Percentiles rank a stretch among this genome's conserved stretches.
phyloP scores from a whole-genome alignment of 2,797 vertebrate species.

The Myotis planiceps region DNA sequence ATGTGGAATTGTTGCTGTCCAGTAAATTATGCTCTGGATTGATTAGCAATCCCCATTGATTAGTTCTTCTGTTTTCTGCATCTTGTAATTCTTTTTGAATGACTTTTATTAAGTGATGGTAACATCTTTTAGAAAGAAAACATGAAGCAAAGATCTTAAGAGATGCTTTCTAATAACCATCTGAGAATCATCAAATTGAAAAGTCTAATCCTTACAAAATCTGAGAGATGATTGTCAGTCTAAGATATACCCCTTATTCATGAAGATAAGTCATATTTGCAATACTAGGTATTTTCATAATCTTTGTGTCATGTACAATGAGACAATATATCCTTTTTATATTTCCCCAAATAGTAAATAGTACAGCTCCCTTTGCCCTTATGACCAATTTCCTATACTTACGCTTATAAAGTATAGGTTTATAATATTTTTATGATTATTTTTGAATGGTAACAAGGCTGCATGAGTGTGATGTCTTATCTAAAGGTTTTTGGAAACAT shows the following conservation, averaged over 20 bases:
- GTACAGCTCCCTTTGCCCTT: neutral
- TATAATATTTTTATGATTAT: neutral
- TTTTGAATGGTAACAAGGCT: neutral
- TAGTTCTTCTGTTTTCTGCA: neutral
- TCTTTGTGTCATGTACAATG: neutral
- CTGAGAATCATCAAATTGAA: neutral
- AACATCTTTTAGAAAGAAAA: neutral
- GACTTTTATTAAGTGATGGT: neutral
- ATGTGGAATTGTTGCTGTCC: rapidly evolving
- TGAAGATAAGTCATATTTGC: neutral
- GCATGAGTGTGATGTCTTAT: neutral
- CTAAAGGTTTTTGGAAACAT: conserved; percentile 13
- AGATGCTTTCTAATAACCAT: neutral
- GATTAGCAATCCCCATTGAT: neutral
- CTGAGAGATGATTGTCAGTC: neutral
- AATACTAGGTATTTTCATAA: neutral
- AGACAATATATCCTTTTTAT: neutral
- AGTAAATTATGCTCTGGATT: neutral
- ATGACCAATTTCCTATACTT: neutral
- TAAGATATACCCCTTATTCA: neutral
- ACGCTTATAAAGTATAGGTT: neutral
- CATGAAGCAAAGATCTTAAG: neutral
- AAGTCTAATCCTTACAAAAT: neutral
- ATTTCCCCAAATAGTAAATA: neutral
- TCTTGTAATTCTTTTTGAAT: neutral